Evolutionary conservation across 2,797 vertebrate species (phyloP).

Genomic region (Ctenochaetus hawaiiensis): DNA sequence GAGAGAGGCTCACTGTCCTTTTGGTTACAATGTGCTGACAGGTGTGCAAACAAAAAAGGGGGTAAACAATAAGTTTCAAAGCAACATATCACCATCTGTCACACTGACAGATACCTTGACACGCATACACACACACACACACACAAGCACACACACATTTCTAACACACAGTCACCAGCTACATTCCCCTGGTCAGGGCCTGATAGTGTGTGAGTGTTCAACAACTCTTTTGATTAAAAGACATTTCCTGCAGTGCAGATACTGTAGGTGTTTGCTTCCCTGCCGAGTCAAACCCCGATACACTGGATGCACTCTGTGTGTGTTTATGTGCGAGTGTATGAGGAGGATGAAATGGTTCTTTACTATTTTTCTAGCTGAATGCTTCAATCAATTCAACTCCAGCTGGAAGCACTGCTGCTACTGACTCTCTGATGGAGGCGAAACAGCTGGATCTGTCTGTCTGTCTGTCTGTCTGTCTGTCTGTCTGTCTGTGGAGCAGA

Average conservation of each 20-base stretch:
- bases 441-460: conserved; percentile 42
- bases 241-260: conserved; percentile 41
- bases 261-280: conserved; percentile 36
- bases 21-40: background rate
- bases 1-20: background rate
- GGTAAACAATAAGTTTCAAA: conserved; percentile 27
- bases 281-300: conserved; percentile 20
- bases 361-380: conserved; percentile 32
- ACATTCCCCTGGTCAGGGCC: background rate
- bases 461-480: conserved; percentile 6
- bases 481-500: conserved; percentile 2
- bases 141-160: background rate
- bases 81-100: background rate
- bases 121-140: background rate
- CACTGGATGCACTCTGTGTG: background rate
- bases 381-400: conserved; percentile 48
- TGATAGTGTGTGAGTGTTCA: conserved; percentile 1
- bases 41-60: background rate
- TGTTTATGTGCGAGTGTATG: background rate
- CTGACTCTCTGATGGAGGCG: conserved; percentile 36
- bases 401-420: conserved; percentile 33
- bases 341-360: conserved; percentile 12
- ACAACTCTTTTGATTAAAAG: conserved; percentile 59
- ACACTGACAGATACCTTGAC: background rate
- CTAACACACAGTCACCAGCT: background rate